These are phyloP conservation scores for Stenodema calcarata DNA, from an alignment of 2,888 invertebrate genomes.

Conservation along the genomic window DNA sequence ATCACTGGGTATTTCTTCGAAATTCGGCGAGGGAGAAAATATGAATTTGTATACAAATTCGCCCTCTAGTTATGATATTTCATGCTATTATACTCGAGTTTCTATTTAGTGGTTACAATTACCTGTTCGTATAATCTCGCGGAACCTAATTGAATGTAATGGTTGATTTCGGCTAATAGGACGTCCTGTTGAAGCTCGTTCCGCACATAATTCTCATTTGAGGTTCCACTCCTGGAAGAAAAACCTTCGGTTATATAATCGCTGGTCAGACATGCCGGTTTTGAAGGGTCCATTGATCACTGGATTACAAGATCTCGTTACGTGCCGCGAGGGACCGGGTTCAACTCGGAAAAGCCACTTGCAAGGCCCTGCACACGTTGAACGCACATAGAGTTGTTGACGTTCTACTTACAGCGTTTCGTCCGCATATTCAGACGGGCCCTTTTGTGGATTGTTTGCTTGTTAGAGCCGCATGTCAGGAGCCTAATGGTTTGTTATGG, in stretches of 20 bases:
- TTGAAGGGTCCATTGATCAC: conserved; percentile 2
- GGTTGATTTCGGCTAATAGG: neutral
- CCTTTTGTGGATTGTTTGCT: neutral
- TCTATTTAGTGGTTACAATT: too few relatives aligned
- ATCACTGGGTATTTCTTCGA: too few relatives aligned
- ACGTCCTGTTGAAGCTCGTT: neutral
- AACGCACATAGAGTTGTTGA: neutral
- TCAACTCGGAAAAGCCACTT: neutral
- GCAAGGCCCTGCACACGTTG: neutral
- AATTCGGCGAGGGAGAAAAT: too few relatives aligned
- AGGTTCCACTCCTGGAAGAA: neutral
- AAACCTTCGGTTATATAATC: neutral
- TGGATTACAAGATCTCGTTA: neutral
- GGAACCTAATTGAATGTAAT: neutral
- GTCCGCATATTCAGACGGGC: neutral
- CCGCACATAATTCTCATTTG: neutral
- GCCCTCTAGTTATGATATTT: too few relatives aligned
- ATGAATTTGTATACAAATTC: too few relatives aligned
- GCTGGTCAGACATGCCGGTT: neutral
- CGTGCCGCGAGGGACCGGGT: neutral
- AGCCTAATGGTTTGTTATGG: neutral
- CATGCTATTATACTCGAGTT: too few relatives aligned
- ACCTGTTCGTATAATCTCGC: too few relatives aligned
- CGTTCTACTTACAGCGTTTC: neutral
- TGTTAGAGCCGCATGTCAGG: neutral